phyloP scores from a whole-genome alignment of 2,797 vertebrate genomes.

The Botia almorhae region DNA sequence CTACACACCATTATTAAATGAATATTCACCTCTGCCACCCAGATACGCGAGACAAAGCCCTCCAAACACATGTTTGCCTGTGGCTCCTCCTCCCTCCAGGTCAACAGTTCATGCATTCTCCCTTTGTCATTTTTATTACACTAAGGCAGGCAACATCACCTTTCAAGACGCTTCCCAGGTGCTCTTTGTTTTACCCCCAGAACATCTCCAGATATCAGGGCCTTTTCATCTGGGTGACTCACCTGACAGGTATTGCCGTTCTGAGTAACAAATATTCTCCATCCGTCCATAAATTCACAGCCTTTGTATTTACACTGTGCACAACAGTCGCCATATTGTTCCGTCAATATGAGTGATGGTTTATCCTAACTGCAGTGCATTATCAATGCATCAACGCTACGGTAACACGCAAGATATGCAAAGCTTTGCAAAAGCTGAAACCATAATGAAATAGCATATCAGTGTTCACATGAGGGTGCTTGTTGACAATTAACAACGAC shows the following conservation, averaged over 20 bases:
- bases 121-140: constrained; percentile 61
- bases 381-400: background rate
- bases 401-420: constrained; percentile 30
- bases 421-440: constrained; percentile 16
- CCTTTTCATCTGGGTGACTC: constrained; percentile 46
- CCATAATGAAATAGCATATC: background rate
- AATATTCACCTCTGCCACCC: constrained; percentile 46
- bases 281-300: background rate
- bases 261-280: constrained; percentile 22
- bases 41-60: constrained; percentile 42
- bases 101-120: constrained; percentile 63
- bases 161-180: constrained; percentile 63
- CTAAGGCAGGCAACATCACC: constrained; percentile 44
- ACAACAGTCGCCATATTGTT: background rate
- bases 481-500: background rate
- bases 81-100: constrained; percentile 54
- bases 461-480: background rate
- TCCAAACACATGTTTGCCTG: constrained; percentile 29
- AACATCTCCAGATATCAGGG: constrained; percentile 30
- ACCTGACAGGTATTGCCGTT: constrained; percentile 40
- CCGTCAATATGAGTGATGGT: constrained; percentile 21
- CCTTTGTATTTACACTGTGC: background rate
- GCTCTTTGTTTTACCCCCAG: constrained; percentile 57
- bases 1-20: constrained; percentile 44
- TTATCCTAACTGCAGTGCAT: background rate